Base-by-base conservation (phyloP, 2,797 vertebrate genomes). In the Petrocephalus sullivani region DNA sequence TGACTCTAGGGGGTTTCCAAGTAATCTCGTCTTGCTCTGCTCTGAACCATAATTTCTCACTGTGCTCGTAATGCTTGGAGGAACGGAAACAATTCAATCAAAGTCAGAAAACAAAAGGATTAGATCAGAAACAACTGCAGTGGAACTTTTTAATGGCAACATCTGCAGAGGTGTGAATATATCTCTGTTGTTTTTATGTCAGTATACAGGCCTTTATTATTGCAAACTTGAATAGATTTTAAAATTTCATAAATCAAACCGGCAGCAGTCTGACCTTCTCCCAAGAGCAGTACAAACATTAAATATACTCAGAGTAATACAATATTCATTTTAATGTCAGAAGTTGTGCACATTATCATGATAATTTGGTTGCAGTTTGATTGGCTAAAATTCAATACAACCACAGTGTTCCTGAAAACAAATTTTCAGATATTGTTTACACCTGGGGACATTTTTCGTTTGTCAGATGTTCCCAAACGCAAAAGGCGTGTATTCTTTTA, bases 31-130 rank as follows among this genome's bases (percentile, higher is more conserved):
- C 58, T 16, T 21, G 46, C 88, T 57, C 8, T 91, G 92, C 90
- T 90, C 83, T 82, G 92, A 91, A 37, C 21, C 54, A 51, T 41
- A 58, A 67, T 67, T 88, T 23, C 53, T 49, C 21, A 23, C 58
- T 49, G 41, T 64, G 81, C 83, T 81, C 28, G 58, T 67, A 88
- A 89, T 88, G 81, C 75, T 85, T 88, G 0, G 41, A 54, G 91
- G 91, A 91, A 89, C 81, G 64, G 67, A 87, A 90, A 86, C 37
- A n/a, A 87, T 46, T 92, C 89, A 90, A 91, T 92, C 90, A 90
- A 87, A 56, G 87, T 84, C 87, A 88, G 67, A 89, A 89, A 89
- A 91, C 91, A 37, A 81, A 83, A 85, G 91, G 92, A 60, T 46
- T 33, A 21, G 86, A 12, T 37, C 33, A 85, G 46, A 88, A 71